Conservation (phyloP, 2,888 invertebrate species). For the Calephelis perditalis region DNA sequence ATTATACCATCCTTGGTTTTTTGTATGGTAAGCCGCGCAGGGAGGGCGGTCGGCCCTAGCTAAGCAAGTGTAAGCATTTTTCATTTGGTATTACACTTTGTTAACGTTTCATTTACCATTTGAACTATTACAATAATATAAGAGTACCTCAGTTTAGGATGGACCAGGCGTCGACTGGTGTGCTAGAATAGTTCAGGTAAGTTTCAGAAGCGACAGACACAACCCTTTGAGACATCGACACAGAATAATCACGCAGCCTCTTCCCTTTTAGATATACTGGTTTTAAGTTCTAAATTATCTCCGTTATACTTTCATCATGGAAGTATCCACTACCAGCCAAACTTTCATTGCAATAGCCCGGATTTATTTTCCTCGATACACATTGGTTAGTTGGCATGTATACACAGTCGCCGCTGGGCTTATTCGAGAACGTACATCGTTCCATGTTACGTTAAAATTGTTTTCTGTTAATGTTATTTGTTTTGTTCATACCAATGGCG, state of each 20-base stretch:
- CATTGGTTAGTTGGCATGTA: conserved; percentile 46
- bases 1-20: conserved; percentile 65
- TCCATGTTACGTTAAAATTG: conserved; percentile 68
- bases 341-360: conserved; percentile 63
- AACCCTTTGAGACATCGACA: conserved; percentile 64
- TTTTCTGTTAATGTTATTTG: conserved; percentile 71
- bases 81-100: conserved; percentile 74
- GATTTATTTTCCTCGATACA: conserved; percentile 59
- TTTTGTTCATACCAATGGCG: conserved; percentile 57
- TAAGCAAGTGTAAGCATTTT: conserved; percentile 76
- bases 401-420: conserved; percentile 74
- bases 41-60: conserved; percentile 65
- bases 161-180: conserved; percentile 78
- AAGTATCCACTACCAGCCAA: conserved; percentile 41
- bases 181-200: conserved; percentile 64
- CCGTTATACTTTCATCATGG: conserved; percentile 25
- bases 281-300: conserved; percentile 35
- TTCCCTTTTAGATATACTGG: conserved; percentile 40
- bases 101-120: conserved; percentile 76
- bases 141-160: conserved; percentile 76
- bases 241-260: conserved; percentile 60
- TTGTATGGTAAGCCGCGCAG: conserved; percentile 50
- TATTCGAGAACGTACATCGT: conserved; percentile 67
- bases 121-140: conserved; percentile 73
- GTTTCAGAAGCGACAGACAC: conserved; percentile 57